These are phyloP conservation scores for Acridotheres tristis DNA, from an alignment of 2,797 vertebrate genomes.

Conservation along the genomic window DNA sequence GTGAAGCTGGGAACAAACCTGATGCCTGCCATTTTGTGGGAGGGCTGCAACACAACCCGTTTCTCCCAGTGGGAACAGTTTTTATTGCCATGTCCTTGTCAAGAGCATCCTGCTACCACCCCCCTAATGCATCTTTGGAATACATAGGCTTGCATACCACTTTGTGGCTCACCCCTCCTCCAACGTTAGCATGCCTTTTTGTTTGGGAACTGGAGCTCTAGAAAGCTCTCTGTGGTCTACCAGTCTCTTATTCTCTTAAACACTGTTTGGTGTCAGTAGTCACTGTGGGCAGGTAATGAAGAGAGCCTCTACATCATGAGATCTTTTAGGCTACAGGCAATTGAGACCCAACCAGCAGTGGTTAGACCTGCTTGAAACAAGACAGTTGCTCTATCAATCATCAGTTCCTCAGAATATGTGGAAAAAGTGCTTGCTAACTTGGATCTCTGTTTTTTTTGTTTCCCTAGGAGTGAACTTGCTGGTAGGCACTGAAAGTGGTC, in stretches of 20 bases:
- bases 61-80: neutral
- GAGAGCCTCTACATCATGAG: neutral
- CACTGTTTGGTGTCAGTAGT: neutral
- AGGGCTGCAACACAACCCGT: neutral
- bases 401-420: neutral
- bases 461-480: slow-evolving; percentile 90
- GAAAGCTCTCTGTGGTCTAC: neutral
- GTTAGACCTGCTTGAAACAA: neutral
- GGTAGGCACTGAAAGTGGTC: slow-evolving; percentile 95
- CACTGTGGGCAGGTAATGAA: neutral
- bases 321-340: neutral
- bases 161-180: neutral
- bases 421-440: slow-evolving; percentile 7
- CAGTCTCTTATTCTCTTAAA: neutral
- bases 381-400: neutral
- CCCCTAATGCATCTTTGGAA: neutral
- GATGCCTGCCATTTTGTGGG: neutral
- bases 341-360: neutral
- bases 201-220: neutral
- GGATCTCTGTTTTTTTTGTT: slow-evolving; percentile 21
- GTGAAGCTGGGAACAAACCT: neutral
- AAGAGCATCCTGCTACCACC: neutral
- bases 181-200: neutral
- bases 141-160: neutral
- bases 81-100: neutral